Base-by-base conservation (phyloP, 2,113 vertebrate species). In the Scytalopus superciliaris region DNA sequence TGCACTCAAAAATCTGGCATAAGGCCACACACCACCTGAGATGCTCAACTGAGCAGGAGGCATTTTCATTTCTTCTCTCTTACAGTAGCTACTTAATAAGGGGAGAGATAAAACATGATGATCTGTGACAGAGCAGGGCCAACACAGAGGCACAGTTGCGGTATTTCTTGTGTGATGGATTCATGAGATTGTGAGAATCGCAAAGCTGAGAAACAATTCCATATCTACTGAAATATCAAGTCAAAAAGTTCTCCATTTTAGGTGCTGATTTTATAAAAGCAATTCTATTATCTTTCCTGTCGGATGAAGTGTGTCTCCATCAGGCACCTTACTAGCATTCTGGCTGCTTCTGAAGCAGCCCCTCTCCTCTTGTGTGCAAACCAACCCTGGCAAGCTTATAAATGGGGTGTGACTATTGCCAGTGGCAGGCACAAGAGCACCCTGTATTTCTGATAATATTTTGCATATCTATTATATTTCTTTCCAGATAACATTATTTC, bases 241-340 rank as follows among this genome's bases (percentile, higher is more conserved):
- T 93, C 57, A 33, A 57, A 91, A 90, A 84, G n/a, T 72, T 90
- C 76, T 92, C 40, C 87, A 33, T 69, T 88, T 80, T 62, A 70
- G 40, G 33, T 87, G 21, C 62, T 33, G 37, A 64, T 79, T 94
- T 90, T 9, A 7, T 60, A 82, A 89, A 60, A 80, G 14, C 50
- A 84, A 55, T 90, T 88, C 83, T 77, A 77, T 90, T 94, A 88
- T 96, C 90, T 87, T 69, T 88, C 53, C 72, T 77, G 63, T 66
- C 0, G 0, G 70, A 93, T 91, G 67, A 88, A 92, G 85, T 80
- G 78, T 66, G 5, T 86, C 40, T 57, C 76, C 79, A 73, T 39
- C 72, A 73, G 25, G 28, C 76, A 44, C 33, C 63, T 62, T 33
- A 21, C 62, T 8, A 69, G 37, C 45, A 69, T 50, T 52, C 55